phyloP scores from a whole-genome alignment of 2,888 invertebrate species.

The Scaptodrosophila latifasciaeformis region DNA sequence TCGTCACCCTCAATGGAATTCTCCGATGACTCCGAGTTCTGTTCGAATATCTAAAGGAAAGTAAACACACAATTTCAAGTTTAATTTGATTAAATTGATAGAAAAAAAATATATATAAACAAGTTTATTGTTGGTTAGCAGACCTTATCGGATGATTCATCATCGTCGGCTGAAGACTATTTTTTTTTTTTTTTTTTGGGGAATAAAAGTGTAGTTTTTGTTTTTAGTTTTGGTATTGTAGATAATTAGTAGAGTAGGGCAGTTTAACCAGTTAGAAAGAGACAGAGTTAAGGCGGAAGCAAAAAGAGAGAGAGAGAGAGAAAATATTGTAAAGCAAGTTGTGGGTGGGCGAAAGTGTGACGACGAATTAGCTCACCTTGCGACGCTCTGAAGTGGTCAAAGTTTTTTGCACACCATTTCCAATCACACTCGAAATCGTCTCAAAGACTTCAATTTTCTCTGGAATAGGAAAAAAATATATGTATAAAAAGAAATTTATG shows the following conservation, averaged over 20 bases:
- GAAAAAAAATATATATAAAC: not conserved
- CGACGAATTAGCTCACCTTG: slow-evolving; percentile 78
- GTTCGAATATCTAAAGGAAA: slow-evolving; percentile 71
- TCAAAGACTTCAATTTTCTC: slow-evolving; percentile 38
- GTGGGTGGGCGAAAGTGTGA: too few species aligned
- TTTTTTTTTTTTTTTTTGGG: slow-evolving; percentile 15
- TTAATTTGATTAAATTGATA: not conserved
- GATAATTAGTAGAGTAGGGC: too few species aligned
- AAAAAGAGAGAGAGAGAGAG: slow-evolving; percentile 31
- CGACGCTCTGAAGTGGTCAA: slow-evolving; percentile 88
- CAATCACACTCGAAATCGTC: slow-evolving; percentile 34
- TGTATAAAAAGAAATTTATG: not conserved
- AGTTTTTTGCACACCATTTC: slow-evolving; percentile 81
- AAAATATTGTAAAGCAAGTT: too few species aligned
- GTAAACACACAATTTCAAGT: not conserved
- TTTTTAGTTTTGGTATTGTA: too few species aligned
- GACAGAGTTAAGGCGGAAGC: slow-evolving; percentile 8
- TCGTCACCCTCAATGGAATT: slow-evolving; percentile 77
- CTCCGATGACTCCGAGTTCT: slow-evolving; percentile 75
- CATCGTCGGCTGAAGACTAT: slow-evolving; percentile 72
- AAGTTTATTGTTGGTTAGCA: slow-evolving; percentile 28
- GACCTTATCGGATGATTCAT: slow-evolving; percentile 74
- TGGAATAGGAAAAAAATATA: not conserved
- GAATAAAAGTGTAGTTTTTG: too few species aligned
- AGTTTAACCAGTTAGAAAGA: slow-evolving; percentile 55